Percentiles rank a stretch among this genome's conserved stretches.
Conservation (phyloP, 2,888 invertebrate genomes). For the Trachelus tabidus region DNA sequence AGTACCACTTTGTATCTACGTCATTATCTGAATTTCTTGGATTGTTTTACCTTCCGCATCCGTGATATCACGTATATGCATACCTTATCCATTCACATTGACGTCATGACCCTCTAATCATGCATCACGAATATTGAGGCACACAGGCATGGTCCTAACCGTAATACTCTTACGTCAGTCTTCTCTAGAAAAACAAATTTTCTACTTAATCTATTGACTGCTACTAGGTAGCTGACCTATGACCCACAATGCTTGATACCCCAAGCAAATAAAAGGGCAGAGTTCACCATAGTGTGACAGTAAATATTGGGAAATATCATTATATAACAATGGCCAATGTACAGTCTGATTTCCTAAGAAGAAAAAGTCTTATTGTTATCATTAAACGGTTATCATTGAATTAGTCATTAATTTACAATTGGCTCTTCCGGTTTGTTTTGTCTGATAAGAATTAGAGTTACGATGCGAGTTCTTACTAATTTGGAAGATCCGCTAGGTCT, state of each 20-base stretch:
- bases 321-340: neutral
- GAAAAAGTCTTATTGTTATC: neutral
- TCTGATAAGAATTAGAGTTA: neutral
- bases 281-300: neutral
- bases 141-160: neutral
- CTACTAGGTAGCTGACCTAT: neutral
- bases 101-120: neutral
- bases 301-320: neutral
- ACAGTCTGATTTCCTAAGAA: neutral
- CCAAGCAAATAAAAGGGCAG: neutral
- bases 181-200: neutral
- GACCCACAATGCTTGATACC: neutral
- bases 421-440: neutral
- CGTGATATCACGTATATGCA: neutral
- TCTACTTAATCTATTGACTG: neutral
- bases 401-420: neutral
- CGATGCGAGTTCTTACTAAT: neutral
- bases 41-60: neutral
- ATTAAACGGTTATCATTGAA: neutral
- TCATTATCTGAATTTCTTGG: neutral
- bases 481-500: neutral
- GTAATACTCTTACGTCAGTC: neutral
- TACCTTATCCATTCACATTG: neutral
- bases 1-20: neutral
- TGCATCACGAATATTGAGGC: neutral